phyloP scores from a whole-genome alignment of 2,113 vertebrate species.

The Otis tarda region DNA sequence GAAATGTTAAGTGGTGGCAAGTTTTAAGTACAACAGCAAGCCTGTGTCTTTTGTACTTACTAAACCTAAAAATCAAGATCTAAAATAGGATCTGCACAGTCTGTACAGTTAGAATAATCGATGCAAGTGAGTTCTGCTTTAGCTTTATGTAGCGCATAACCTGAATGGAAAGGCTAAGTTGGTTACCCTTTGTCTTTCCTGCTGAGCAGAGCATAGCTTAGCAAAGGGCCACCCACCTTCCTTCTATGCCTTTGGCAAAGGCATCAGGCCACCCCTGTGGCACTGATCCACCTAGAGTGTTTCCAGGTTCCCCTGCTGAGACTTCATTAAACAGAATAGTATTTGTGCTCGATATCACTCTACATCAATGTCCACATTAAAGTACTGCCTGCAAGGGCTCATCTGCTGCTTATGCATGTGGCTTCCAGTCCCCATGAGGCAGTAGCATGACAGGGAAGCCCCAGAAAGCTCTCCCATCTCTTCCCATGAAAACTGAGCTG shows the following conservation, averaged over 20 bases:
- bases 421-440: background rate
- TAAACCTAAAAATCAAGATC: background rate
- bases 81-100: background rate
- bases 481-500: background rate
- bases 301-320: background rate
- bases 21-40: background rate
- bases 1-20: background rate
- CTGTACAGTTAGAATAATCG: background rate
- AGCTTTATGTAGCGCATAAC: background rate
- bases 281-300: background rate
- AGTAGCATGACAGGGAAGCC: background rate
- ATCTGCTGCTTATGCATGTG: background rate
- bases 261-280: background rate
- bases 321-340: background rate
- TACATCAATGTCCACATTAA: background rate
- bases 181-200: background rate
- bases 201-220: background rate
- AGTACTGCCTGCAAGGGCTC: background rate
- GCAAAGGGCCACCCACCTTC: background rate
- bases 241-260: background rate
- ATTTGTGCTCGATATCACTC: background rate
- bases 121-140: background rate
- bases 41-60: background rate
- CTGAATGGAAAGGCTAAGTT: background rate
- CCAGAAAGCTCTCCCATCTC: background rate